Base-by-base conservation (phyloP, 2,113 vertebrate species). In the Eleginops maclovinus region DNA sequence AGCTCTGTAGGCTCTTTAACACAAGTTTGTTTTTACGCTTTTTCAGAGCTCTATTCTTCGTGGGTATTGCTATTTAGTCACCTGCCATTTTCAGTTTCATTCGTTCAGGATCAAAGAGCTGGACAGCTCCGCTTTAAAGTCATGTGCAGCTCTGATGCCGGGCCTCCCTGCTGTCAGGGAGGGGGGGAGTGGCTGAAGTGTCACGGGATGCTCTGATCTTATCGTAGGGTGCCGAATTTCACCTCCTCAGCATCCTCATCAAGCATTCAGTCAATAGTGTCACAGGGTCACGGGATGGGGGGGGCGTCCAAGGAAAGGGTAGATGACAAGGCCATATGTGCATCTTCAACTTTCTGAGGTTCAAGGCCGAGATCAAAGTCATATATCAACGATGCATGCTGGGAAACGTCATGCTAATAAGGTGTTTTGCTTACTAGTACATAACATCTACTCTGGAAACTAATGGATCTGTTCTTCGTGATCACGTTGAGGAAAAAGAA, bases 221-320 rank as follows among this genome's bases (percentile, higher is more conserved):
- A 96, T 96, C 96, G 82, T 79, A 75, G 83, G 89, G 94, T 96
- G 95, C 92, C 88, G 89, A 82, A 95, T 96, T 96, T 96, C 95
- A 95, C 94, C 94, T 92, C 91, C 94, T 96, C 94, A 96, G 96
- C 94, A 94, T 93, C 94, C 93, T 95, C 95, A 95, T 94, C 79
- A 93, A 90, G 92, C 88, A 94, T 94, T 93, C 89, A 93, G 93
- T 96, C 94, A 91, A 95, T 93, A 95, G 87, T 91, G 90, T 92
- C 91, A 90, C 0, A 71, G 81, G 92, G 92, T 91, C 95, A 92
- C 56, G 77, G 76, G 43, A 77, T 85, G 75, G 19, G 53, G 77
- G 75, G 53, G 50, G 22, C 21, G 84, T 80, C 13, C 92, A 67
- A 72, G 81, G 74, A 78, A 82, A 82, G 2, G 70, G 50, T 50